phyloP scores from a whole-genome alignment of 2,888 invertebrate genomes.

The Doris montereyensis region DNA sequence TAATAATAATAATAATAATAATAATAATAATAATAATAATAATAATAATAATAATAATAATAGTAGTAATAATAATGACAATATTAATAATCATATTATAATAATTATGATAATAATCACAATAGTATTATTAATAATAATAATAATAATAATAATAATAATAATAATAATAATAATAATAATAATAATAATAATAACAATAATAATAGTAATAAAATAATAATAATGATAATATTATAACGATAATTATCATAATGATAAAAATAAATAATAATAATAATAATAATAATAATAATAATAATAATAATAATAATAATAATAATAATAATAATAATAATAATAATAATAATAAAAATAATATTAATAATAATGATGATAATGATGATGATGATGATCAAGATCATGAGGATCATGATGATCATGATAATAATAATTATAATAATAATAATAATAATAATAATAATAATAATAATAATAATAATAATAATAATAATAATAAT shows the following conservation, averaged over 20 bases:
- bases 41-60: background rate
- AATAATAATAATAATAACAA: background rate
- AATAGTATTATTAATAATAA: background rate
- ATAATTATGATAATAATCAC: background rate
- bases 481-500: background rate
- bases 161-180: background rate
- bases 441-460: background rate
- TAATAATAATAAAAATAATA: constrained; percentile 36
- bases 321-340: constrained; percentile 39
- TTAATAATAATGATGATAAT: constrained; percentile 40
- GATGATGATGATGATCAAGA: constrained; percentile 24
- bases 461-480: background rate
- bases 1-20: background rate
- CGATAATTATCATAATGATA: too few relatives aligned
- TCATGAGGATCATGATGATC: constrained; percentile 2
- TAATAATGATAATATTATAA: constrained; percentile 25
- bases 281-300: constrained; percentile 35
- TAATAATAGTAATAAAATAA: constrained; percentile 21
- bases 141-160: background rate
- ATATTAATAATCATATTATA: background rate
- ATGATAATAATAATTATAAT: background rate
- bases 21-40: background rate
- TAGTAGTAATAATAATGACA: background rate
- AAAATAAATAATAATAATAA: constrained; percentile 35
- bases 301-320: constrained; percentile 37